Conservation (phyloP, 2,113 vertebrate genomes). For the Malurus melanocephalus region DNA sequence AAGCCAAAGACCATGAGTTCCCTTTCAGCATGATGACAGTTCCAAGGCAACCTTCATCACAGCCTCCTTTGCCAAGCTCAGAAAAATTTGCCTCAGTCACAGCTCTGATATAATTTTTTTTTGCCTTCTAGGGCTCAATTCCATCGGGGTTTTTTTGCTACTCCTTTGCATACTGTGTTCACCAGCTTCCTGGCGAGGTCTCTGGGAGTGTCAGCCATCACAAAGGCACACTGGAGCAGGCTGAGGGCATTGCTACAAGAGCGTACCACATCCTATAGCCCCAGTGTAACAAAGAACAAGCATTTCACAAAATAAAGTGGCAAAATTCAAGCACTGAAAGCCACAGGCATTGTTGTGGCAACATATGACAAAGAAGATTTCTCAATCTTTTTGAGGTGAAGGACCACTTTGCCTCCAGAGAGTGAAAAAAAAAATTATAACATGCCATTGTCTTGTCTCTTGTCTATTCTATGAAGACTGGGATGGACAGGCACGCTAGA, state of each 20-base stretch:
- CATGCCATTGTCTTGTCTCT: not conserved
- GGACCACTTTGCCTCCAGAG: not conserved
- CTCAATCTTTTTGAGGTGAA: not conserved
- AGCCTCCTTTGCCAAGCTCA: not conserved
- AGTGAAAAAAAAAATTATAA: not conserved
- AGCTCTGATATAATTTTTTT: not conserved
- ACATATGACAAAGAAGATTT: not conserved
- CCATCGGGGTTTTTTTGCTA: not conserved
- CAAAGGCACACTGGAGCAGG: not conserved
- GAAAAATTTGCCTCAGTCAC: not conserved
- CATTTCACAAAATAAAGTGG: not conserved
- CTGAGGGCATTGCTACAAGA: not conserved
- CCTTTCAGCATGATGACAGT: rapidly evolving
- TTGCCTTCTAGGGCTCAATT: not conserved
- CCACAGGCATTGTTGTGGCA: not conserved
- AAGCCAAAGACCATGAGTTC: not conserved
- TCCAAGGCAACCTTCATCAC: not conserved
- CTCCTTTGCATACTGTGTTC: not conserved
- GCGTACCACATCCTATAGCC: not conserved
- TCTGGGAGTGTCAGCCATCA: not conserved
- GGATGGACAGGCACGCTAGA: not conserved
- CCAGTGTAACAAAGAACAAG: not conserved
- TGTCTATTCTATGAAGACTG: not conserved
- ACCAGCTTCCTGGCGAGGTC: not conserved
- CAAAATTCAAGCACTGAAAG: not conserved